Evolutionary conservation across 2,797 vertebrate genomes (phyloP).

Genomic region (Agapornis canus): DNA sequence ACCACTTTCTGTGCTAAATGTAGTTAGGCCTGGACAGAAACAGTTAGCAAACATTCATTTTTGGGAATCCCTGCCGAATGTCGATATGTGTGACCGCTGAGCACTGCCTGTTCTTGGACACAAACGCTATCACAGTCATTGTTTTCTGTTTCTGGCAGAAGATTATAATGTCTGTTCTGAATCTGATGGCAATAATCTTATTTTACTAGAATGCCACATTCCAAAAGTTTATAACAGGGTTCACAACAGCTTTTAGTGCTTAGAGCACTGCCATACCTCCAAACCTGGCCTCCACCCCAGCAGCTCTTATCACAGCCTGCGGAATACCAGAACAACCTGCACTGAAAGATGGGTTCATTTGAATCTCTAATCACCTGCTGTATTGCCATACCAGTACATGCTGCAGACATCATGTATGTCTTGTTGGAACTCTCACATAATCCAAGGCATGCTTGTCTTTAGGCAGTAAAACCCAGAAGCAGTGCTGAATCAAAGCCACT

Average conservation of each 20-base stretch:
- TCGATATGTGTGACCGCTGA: neutral
- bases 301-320: neutral
- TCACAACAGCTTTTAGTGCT: neutral
- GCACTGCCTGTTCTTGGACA: neutral
- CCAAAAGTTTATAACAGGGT: neutral
- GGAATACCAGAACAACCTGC: neutral
- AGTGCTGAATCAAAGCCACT: neutral
- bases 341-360: neutral
- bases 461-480: neutral
- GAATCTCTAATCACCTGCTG: neutral
- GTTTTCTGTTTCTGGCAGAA: neutral
- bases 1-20: neutral
- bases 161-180: neutral
- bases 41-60: rapidly evolving
- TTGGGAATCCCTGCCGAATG: neutral
- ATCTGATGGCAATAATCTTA: neutral
- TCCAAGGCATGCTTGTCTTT: neutral
- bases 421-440: neutral
- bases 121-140: neutral
- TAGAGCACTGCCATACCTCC: neutral
- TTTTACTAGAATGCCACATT: neutral
- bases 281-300: neutral
- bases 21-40: neutral
- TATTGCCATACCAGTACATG: neutral
- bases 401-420: neutral